Base-by-base conservation (phyloP, 2,888 invertebrate species). In the Sicus ferrugineus region DNA sequence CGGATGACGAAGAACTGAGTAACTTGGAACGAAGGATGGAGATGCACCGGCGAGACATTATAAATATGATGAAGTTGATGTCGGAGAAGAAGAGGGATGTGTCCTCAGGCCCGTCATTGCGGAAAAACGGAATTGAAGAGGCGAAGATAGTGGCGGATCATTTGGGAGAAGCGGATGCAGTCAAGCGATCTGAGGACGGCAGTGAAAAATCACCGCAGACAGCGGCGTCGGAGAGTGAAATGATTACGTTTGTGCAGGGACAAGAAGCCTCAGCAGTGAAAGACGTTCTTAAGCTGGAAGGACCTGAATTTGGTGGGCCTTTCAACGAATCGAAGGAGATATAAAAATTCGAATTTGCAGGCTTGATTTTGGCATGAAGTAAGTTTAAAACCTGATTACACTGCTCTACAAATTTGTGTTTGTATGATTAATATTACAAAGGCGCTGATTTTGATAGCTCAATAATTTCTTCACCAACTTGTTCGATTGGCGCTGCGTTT, bases 61-160 rank as follows among this genome's bases (percentile, higher is more conserved):
- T 80, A 16, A 79, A 75, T 69, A 78, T 81, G 76, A 82, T 81
- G 82, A 77, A 81, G 65, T 70, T 81, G 31, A 80, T 82, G 23
- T 77, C 80, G 30, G 81, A 82, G 54, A 81, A 79, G 58, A 78
- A 80, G 69, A 77, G 46, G 26, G 58, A 65, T 6, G 28, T 21
- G 16, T 48, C 28, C 31, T 38, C 50, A 48, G 67, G 54, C 19
- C 7, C 7, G 21, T 6, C 19, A 5, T 50, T 14, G 19, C 19
- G 6, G 23, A 21, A 23, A 11, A 14, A 21, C 21, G 19, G 52
- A 11, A 14, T 3, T n/a, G 9, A 23, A 21, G 19, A 19, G 21
- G 21, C 11, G 6, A 52, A 3, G 6, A 14, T 52, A 52, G 11
- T 26, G 23, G n/a, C n/a, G n/a, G n/a, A n/a, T n/a, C n/a, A n/a